These are phyloP conservation scores for Dendrolimus houi DNA, from an alignment of 2,888 invertebrate species.

Conservation along the genomic window DNA sequence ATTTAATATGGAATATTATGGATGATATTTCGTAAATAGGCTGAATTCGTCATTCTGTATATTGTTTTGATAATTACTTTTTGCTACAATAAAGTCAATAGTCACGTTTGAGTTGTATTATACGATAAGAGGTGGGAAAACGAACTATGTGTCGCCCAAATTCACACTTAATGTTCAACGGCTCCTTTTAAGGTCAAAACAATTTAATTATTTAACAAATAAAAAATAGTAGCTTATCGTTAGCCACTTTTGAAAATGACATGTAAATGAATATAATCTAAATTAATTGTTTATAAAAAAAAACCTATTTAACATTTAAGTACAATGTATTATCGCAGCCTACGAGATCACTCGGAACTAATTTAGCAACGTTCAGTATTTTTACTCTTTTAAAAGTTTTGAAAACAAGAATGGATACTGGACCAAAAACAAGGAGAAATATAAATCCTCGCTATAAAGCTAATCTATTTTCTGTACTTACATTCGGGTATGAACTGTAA, in stretches of 20 bases:
- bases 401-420: constrained; percentile 47
- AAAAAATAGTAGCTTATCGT: background rate
- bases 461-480: constrained; percentile 68
- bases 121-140: background rate
- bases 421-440: constrained; percentile 50
- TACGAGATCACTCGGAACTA: background rate
- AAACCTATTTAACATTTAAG: too few species aligned
- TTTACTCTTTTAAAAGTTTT: background rate
- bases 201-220: background rate
- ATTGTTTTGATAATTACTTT: background rate
- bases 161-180: too few species aligned
- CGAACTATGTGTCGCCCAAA: background rate
- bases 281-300: background rate
- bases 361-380: background rate
- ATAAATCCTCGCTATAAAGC: constrained; percentile 70
- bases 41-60: constrained; percentile 3
- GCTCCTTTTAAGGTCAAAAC: too few species aligned
- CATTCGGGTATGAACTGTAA: constrained; percentile 63
- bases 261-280: background rate
- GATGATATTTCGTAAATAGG: constrained; percentile 19
- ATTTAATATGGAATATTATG: constrained; percentile 10
- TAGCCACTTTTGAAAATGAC: background rate
- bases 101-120: background rate
- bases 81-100: background rate
- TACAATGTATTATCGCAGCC: background rate